A percentile compares a stretch with the other conserved stretches of the same genome.
These are phyloP conservation scores for Oncorhynchus nerka DNA, from an alignment of 2,113 vertebrate species.

Conservation along the genomic window DNA sequence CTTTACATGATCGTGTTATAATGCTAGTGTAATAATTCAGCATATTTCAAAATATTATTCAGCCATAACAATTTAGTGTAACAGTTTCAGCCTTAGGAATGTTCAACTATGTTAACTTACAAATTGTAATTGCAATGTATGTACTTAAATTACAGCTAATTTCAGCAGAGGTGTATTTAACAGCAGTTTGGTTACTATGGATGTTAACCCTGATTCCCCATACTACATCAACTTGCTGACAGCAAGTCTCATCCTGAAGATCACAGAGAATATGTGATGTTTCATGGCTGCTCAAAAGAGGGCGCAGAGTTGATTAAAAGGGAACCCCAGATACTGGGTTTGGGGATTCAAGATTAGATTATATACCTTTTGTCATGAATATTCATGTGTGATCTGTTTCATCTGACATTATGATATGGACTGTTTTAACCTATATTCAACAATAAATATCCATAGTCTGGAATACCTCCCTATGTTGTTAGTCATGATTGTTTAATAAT, in stretches of 20 bases:
- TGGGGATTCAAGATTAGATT: constrained; percentile 76
- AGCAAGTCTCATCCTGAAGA: no score
- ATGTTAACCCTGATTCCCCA: background rate
- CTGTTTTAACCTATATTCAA: no score
- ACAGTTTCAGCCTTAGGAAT: background rate
- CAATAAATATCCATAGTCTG: background rate
- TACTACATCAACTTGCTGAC: no score
- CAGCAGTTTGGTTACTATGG: background rate
- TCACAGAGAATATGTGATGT: no score
- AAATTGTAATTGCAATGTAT: background rate
- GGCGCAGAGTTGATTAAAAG: background rate
- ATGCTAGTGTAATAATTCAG: no score
- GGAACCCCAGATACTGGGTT: constrained; percentile 69
- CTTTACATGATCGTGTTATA: no score
- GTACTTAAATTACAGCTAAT: background rate
- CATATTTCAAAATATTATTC: no score
- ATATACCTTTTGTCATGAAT: no score
- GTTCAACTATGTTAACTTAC: background rate
- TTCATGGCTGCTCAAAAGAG: background rate
- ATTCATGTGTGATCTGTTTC: no score
- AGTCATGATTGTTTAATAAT: background rate
- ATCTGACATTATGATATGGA: no score
- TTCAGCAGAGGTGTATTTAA: background rate
- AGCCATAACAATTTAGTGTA: background rate
- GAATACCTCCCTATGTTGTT: background rate